phyloP scores from a whole-genome alignment of 2,113 vertebrate species.

The Dasyprocta punctata region DNA sequence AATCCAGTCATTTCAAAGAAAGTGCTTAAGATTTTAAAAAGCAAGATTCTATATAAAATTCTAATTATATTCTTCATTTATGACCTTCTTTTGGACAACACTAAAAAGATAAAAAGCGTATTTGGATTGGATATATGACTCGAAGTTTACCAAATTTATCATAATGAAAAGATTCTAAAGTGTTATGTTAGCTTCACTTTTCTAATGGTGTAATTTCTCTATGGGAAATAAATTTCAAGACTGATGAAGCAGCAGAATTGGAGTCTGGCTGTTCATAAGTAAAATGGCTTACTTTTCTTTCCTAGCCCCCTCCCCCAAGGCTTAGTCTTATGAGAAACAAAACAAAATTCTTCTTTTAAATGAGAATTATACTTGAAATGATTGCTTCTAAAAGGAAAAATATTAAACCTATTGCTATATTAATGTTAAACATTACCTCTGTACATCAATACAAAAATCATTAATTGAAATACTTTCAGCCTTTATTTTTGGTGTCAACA shows the following conservation, averaged over 20 bases:
- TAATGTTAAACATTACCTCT: neutral
- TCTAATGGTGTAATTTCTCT: constrained; percentile 28
- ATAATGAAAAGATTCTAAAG: constrained; percentile 29
- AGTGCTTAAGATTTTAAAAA: neutral
- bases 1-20: constrained; percentile 10
- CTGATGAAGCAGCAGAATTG: constrained; percentile 16
- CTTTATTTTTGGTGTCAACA: constrained; percentile 32
- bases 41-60: constrained; percentile 26
- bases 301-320: neutral
- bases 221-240: constrained; percentile 7
- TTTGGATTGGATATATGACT: neutral
- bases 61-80: neutral
- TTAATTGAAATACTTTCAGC: constrained; percentile 38
- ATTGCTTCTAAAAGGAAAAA: constrained; percentile 32
- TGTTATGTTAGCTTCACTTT: constrained; percentile 29
- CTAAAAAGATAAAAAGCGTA: neutral
- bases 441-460: constrained; percentile 23
- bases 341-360: constrained; percentile 19
- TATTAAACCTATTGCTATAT: constrained; percentile 14
- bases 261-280: neutral
- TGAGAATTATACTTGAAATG: constrained; percentile 59
- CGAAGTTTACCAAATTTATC: constrained; percentile 34
- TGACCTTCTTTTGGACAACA: neutral
- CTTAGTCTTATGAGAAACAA: constrained; percentile 6
- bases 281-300: constrained; percentile 32